Evolutionary conservation across 2,888 invertebrate genomes (phyloP).

Genomic region (Dicycla oo): DNA sequence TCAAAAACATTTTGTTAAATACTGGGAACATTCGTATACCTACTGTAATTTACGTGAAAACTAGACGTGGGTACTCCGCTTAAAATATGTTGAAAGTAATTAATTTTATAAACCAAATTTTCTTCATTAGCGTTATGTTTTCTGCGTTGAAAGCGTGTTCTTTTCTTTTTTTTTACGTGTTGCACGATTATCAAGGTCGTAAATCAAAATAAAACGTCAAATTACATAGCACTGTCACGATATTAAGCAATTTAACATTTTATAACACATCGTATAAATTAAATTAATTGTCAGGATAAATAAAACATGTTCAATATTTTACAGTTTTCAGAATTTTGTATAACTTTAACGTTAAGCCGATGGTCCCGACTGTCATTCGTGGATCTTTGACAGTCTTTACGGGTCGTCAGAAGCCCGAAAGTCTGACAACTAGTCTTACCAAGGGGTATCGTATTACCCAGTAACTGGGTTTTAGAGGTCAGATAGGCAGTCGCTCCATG

Average conservation of each 20-base stretch:
- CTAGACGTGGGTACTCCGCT: background rate
- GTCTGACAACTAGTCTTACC: too few relatives aligned
- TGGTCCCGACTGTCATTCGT: too few relatives aligned
- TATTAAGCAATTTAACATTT: slow-evolving; percentile 48
- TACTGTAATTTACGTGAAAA: background rate
- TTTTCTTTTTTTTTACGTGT: too few relatives aligned
- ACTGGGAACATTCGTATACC: background rate
- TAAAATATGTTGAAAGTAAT: slow-evolving; percentile 2
- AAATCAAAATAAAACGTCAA: slow-evolving; percentile 43
- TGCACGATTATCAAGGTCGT: slow-evolving; percentile 24
- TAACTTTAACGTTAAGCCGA: background rate
- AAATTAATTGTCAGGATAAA: slow-evolving; percentile 15
- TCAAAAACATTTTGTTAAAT: background rate
- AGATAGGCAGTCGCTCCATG: too few relatives aligned
- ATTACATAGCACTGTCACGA: slow-evolving; percentile 35
- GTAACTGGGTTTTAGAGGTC: too few relatives aligned
- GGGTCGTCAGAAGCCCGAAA: too few relatives aligned
- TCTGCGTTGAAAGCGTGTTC: slow-evolving; percentile 27
- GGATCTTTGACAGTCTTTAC: too few relatives aligned
- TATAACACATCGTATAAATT: slow-evolving; percentile 32
- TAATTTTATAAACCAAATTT: slow-evolving; percentile 12
- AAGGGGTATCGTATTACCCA: too few relatives aligned
- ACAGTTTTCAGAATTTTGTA: background rate
- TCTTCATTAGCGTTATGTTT: slow-evolving; percentile 13
- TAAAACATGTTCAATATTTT: background rate